Conservation (phyloP, 2,888 invertebrate genomes). For the Scaptomyza polygonia region DNA sequence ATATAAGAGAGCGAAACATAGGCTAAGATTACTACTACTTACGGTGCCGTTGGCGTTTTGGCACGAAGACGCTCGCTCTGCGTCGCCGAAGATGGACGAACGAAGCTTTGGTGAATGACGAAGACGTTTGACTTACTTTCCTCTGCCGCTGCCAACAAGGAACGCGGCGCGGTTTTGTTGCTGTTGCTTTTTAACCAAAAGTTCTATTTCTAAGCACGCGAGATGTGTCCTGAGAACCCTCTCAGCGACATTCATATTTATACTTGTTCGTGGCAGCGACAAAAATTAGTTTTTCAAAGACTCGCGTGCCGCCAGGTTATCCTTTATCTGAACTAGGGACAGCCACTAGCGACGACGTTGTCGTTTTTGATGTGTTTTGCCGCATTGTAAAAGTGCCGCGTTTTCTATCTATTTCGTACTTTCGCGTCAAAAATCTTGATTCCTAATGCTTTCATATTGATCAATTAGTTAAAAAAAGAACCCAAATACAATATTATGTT, state of each 20-base stretch:
- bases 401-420: neutral
- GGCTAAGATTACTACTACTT: neutral
- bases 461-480: too few species aligned
- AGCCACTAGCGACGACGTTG: conserved; percentile 2
- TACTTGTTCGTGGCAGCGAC: conserved; percentile 80
- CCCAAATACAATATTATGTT: too few species aligned
- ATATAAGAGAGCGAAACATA: neutral
- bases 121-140: conserved; percentile 76
- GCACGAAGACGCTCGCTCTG: neutral
- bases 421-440: neutral
- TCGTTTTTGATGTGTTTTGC: neutral
- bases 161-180: conserved; percentile 8
- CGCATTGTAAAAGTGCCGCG: conserved; percentile 2
- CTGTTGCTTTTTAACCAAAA: conserved; percentile 63
- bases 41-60: neutral
- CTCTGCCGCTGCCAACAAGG: conserved; percentile 48
- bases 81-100: neutral
- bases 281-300: conserved; percentile 83
- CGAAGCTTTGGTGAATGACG: conserved; percentile 31
- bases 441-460: too few species aligned
- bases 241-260: conserved; percentile 81
- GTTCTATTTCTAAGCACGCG: conserved; percentile 75
- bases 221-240: conserved; percentile 63
- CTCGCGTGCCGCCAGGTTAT: conserved; percentile 80
- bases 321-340: conserved; percentile 37